Evolutionary conservation across 1,140 invertebrate genomes (phyloP), one percentile per base, ranked within the genome.

Genomic region (Drosophila melanica): DNA sequence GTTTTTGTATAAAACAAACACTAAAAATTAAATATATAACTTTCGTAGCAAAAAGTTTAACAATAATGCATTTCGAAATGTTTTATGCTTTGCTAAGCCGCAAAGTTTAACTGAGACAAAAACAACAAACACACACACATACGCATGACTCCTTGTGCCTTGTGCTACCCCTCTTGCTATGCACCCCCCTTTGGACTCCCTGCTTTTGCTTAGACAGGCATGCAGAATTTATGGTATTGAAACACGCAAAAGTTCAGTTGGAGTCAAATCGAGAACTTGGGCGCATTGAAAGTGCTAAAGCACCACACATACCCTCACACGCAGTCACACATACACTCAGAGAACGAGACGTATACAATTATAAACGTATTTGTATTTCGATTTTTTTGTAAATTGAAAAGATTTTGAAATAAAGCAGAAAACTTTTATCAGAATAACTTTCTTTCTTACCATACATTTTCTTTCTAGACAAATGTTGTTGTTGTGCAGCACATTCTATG

Each of bases 161-260:
- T n/a, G n/a, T 10, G n/a, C 14, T 20, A 20, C 37, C 44, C 23
- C 42, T 16, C 11, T 27, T 10, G 0, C 14, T 16, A 12, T 33
- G 27, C 42, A 35, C 20, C 37, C 37, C 37, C 37, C 12, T n/a
- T 12, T 39, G 11, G 11, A 5, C 37, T n/a, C 1, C 11, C n/a
- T 64, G 33, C 16, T 59, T 23, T 27, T 72, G 66, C 51, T 48
- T 71, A 78, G 78, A 87, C 69, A 86, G 72, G 75, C 79, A 76
- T 89, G 68, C 72, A 89, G 72, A 89, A 87, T 87, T 87, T 87
- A 87, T 87, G 84, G 82, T 89, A 87, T 87, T 87, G 68, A 79
- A 86, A 82, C 82, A 86, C 82, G 82, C 82, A 79, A 86, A 87
- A 89, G 84, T 87, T 87, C 82, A 87, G 84, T 73, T 79, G 68